Percentiles rank a stretch among this genome's conserved stretches.
phyloP scores from a whole-genome alignment of 2,888 invertebrate species.

The Parnassius glacialis region DNA sequence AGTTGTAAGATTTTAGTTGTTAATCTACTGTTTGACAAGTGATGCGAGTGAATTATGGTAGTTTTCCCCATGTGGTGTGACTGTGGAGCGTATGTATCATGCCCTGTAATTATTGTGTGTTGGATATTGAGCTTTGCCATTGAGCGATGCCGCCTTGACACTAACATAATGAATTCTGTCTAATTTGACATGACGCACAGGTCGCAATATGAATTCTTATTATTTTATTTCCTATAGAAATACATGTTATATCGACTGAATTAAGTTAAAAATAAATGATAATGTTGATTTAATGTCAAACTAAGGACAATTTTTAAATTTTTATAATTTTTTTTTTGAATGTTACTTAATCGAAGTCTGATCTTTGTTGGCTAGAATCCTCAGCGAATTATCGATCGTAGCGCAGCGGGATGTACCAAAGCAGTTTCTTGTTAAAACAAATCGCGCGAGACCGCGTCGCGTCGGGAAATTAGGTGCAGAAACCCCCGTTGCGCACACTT shows the following conservation, averaged over 20 bases:
- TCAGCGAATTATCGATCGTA: conserved; percentile 68
- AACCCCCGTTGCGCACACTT: conserved; percentile 77
- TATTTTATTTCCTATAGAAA: conserved; percentile 26
- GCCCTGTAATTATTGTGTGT: conserved; percentile 58
- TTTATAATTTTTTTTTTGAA: conserved; percentile 7
- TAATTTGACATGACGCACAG: conserved; percentile 57
- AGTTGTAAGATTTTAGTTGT: no score
- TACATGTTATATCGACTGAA: no score
- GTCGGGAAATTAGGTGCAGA: conserved; percentile 75
- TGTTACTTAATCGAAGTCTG: conserved; percentile 66
- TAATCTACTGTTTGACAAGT: no score
- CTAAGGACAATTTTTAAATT: no score
- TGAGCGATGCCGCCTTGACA: conserved; percentile 55
- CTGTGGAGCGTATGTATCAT: conserved; percentile 58
- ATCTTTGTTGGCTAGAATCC: conserved; percentile 64
- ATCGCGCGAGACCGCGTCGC: conserved; percentile 76
- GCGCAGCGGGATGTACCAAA: conserved; percentile 71
- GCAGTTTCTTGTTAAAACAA: conserved; percentile 76
- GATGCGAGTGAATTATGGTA: conserved; percentile 49
- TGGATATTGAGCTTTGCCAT: conserved; percentile 48
- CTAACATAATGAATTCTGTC: conserved; percentile 73
- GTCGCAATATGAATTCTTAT: conserved; percentile 29
- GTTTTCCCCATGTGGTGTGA: conserved; percentile 50
- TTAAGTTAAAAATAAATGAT: no score
- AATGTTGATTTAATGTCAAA: no score